These are phyloP conservation scores for Blastomussa wellsi DNA, from an alignment of 92 coral and sea anemone species.

Conservation along the genomic window DNA sequence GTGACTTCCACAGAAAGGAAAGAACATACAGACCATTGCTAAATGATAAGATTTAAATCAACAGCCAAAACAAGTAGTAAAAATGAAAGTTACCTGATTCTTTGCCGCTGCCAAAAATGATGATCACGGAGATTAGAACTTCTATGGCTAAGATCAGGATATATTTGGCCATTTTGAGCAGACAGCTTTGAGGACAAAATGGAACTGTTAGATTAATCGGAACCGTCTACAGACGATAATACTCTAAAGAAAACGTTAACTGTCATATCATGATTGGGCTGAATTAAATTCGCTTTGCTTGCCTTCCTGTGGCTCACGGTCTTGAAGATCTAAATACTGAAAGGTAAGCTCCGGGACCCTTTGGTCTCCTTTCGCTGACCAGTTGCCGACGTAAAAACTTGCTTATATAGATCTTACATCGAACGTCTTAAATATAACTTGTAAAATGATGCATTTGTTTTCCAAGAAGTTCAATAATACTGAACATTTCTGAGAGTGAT, in stretches of 20 bases:
- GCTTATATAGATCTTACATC: not conserved
- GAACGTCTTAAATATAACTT: not conserved
- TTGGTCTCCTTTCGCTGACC: not conserved
- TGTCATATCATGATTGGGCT: not conserved
- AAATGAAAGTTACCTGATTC: not conserved
- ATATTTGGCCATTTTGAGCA: constrained; percentile 5
- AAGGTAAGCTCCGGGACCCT: not conserved
- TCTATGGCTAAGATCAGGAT: not conserved
- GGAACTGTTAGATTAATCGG: not conserved
- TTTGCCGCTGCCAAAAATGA: constrained; percentile 9
- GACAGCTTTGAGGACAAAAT: not conserved
- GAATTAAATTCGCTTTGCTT: not conserved
- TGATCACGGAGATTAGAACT: not conserved
- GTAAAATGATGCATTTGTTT: not conserved
- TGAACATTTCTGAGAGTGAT: not conserved
- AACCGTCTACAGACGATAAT: not conserved
- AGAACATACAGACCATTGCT: too few species aligned
- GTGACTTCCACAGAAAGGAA: too few species aligned
- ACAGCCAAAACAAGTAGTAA: not conserved
- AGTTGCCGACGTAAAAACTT: not conserved
- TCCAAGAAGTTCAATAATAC: not conserved
- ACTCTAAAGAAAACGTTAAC: not conserved
- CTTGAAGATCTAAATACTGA: not conserved
- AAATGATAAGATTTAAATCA: not conserved
- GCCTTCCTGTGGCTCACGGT: not conserved